Percentiles rank a stretch among this genome's conserved stretches.
phyloP scores from a whole-genome alignment of 2,888 invertebrate genomes.

The Chydorus sphaericus region DNA sequence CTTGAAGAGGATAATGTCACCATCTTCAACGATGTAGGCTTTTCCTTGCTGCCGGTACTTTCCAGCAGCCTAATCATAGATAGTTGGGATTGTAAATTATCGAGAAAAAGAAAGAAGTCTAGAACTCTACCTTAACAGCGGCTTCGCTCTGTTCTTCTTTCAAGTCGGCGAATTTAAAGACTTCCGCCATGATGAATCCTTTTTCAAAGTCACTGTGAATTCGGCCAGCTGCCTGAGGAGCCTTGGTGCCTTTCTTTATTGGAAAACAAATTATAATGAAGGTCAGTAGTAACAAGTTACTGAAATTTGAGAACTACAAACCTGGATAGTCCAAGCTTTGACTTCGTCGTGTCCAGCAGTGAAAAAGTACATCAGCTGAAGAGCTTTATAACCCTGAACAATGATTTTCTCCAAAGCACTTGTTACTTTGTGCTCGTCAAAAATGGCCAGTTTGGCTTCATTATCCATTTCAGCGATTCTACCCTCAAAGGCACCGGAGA shows the following conservation, averaged over 20 bases:
- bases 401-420: slow-evolving; percentile 94
- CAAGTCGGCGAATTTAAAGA: slow-evolving; percentile 96
- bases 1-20: slow-evolving; percentile 98
- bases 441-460: slow-evolving; percentile 56
- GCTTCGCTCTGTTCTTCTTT: slow-evolving; percentile 88
- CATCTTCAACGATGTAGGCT: slow-evolving; percentile 94
- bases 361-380: slow-evolving; percentile 96
- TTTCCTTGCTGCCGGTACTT: slow-evolving; percentile 98
- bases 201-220: slow-evolving; percentile 99
- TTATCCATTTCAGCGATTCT: slow-evolving; percentile 68
- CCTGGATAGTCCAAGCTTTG: slow-evolving; percentile 98
- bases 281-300: background rate
- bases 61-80: slow-evolving; percentile 54
- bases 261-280: slow-evolving; percentile 16
- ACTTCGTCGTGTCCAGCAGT: slow-evolving; percentile 96
- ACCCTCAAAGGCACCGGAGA: slow-evolving; percentile 82
- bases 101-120: background rate
- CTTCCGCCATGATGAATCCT: slow-evolving; percentile 99
- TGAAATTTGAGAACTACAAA: slow-evolving; percentile 25
- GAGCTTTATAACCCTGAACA: slow-evolving; percentile 86
- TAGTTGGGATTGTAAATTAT: background rate
- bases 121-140: slow-evolving; percentile 59
- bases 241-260: slow-evolving; percentile 84
- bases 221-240: slow-evolving; percentile 94
- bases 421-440: slow-evolving; percentile 65